phyloP scores from a whole-genome alignment of 2,797 vertebrate species.

The Acropternis orthonyx region DNA sequence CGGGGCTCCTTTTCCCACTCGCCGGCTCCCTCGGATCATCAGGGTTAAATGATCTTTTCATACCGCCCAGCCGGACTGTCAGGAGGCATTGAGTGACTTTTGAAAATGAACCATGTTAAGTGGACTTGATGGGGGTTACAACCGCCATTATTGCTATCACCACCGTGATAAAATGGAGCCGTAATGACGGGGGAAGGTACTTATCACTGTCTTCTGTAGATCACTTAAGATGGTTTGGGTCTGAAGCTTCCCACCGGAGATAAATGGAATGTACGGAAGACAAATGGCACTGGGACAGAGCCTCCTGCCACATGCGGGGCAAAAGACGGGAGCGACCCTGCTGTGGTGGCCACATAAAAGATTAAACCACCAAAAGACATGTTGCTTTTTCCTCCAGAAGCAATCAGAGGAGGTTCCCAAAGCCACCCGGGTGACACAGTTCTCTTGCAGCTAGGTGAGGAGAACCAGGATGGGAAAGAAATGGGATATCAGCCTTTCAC shows the following conservation, averaged over 20 bases:
- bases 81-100: slow-evolving; percentile 77
- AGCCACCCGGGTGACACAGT: not conserved
- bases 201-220: slow-evolving; percentile 75
- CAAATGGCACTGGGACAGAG: slow-evolving; percentile 19
- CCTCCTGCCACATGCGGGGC: not conserved
- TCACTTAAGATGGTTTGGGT: slow-evolving; percentile 69
- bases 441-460: not conserved
- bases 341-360: accelerated
- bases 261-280: slow-evolving; percentile 66
- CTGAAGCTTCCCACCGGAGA: slow-evolving; percentile 69
- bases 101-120: slow-evolving; percentile 78
- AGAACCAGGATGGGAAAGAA: not conserved
- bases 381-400: not conserved
- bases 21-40: slow-evolving; percentile 71
- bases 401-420: not conserved
- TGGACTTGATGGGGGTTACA: slow-evolving; percentile 78
- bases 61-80: slow-evolving; percentile 79
- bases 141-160: slow-evolving; percentile 73
- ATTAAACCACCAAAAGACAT: not conserved
- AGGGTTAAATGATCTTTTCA: slow-evolving; percentile 90
- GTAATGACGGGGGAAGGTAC: slow-evolving; percentile 75
- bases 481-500: not conserved
- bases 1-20: slow-evolving; percentile 76
- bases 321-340: not conserved
- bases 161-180: slow-evolving; percentile 70